These are phyloP conservation scores for Microchrysa polita DNA, from an alignment of 2,888 invertebrate genomes.

Conservation along the genomic window DNA sequence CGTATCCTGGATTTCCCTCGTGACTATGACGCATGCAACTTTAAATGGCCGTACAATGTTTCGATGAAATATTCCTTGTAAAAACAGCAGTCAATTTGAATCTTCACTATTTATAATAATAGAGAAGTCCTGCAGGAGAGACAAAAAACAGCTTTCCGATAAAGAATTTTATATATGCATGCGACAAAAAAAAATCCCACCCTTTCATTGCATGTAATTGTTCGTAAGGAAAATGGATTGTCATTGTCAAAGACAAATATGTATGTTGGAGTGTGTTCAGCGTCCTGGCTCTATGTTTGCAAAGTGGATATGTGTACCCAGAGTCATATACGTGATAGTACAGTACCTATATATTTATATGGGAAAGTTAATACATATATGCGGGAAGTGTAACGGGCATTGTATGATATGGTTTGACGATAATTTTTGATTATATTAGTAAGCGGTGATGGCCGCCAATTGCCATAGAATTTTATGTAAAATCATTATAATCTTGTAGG, in stretches of 20 bases:
- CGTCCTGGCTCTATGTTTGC: constrained; percentile 1
- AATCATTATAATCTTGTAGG: too few species aligned
- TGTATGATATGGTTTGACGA: too few species aligned
- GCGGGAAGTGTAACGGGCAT: too few species aligned
- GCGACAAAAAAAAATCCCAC: constrained; percentile 19
- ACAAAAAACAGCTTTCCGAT: background rate
- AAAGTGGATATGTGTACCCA: background rate
- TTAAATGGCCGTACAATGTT: constrained; percentile 30
- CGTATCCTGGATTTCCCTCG: constrained; percentile 29
- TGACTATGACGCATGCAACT: constrained; percentile 27
- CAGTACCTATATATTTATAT: too few species aligned
- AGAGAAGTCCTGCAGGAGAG: background rate
- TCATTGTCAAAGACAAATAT: constrained; percentile 17
- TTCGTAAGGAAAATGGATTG: constrained; percentile 20
- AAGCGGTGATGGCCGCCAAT: too few species aligned
- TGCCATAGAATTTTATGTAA: too few species aligned
- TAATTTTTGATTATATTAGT: too few species aligned
- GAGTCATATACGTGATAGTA: background rate
- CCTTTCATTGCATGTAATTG: background rate
- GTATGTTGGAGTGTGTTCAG: too few species aligned
- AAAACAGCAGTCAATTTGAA: constrained; percentile 35
- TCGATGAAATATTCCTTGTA: constrained; percentile 15
- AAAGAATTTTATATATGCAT: too few species aligned
- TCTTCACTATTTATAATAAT: constrained; percentile 13
- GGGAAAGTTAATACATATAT: too few species aligned